A percentile compares a stretch with the other conserved stretches of the same genome.
These are phyloP conservation scores for Alcedo atthis DNA, from an alignment of 2,797 vertebrate genomes.

Conservation along the genomic window DNA sequence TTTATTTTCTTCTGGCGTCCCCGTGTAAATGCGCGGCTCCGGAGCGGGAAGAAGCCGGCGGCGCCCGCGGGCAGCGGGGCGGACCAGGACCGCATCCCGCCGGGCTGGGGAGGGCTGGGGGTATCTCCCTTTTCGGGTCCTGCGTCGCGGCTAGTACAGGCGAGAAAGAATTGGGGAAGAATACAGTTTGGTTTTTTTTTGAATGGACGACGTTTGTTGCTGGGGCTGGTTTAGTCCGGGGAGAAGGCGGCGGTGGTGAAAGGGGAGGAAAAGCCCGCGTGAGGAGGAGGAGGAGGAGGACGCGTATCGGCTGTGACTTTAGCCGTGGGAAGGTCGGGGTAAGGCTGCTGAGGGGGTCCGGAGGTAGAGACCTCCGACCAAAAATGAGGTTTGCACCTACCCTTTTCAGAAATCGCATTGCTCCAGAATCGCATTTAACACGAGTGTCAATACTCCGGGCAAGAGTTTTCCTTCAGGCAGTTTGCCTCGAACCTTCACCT, in stretches of 20 bases:
- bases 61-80: too few species aligned
- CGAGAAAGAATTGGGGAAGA: neutral
- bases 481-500: conserved; percentile 59
- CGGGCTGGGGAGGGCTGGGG: neutral
- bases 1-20: neutral
- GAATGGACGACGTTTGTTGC: neutral
- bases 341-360: neutral
- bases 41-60: too few species aligned
- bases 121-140: too few species aligned
- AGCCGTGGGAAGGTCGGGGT: neutral
- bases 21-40: too few species aligned
- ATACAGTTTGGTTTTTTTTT: neutral
- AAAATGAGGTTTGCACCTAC: neutral
- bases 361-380: neutral
- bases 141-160: too few species aligned
- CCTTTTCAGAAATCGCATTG: neutral
- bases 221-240: neutral
- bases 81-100: too few species aligned
- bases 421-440: neutral
- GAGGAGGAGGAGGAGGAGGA: neutral
- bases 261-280: neutral
- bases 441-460: neutral
- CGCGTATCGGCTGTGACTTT: neutral
- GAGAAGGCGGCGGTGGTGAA: neutral
- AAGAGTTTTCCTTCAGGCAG: conserved; percentile 39